Evolutionary conservation across 2,888 invertebrate genomes (phyloP).

Genomic region (Quadriops clusia): DNA sequence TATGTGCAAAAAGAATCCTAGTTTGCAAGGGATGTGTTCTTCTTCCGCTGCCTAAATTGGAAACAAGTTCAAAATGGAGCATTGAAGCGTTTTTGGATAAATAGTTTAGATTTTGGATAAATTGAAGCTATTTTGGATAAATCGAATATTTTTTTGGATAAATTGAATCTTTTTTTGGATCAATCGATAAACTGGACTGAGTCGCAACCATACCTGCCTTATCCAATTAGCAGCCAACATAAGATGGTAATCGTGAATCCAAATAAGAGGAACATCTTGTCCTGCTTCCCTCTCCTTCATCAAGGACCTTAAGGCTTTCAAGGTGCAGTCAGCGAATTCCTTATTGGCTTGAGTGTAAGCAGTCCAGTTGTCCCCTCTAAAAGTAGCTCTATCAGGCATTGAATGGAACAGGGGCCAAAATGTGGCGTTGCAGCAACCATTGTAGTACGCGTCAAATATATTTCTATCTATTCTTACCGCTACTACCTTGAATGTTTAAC

Average conservation of each 20-base stretch:
- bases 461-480: constrained; percentile 65
- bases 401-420: constrained; percentile 90
- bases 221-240: constrained; percentile 89
- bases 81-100: too few relatives aligned
- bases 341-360: constrained; percentile 70
- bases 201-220: constrained; percentile 68
- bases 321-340: constrained; percentile 70
- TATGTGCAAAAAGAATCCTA: constrained; percentile 90
- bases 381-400: constrained; percentile 80
- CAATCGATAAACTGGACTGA: too few relatives aligned
- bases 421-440: constrained; percentile 84
- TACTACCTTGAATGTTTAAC: constrained; percentile 68
- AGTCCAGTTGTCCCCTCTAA: constrained; percentile 71
- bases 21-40: constrained; percentile 60
- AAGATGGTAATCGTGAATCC: constrained; percentile 91
- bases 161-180: too few relatives aligned
- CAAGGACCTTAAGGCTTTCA: constrained; percentile 50
- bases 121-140: too few relatives aligned
- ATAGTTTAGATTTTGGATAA: too few relatives aligned
- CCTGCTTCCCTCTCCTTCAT: constrained; percentile 34
- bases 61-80: too few relatives aligned
- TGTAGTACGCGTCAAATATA: constrained; percentile 78
- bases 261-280: constrained; percentile 59
- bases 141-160: too few relatives aligned
- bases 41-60: constrained; percentile 62